phyloP scores from a whole-genome alignment of 2,888 invertebrate genomes.

The Andrena chrysosceles region DNA sequence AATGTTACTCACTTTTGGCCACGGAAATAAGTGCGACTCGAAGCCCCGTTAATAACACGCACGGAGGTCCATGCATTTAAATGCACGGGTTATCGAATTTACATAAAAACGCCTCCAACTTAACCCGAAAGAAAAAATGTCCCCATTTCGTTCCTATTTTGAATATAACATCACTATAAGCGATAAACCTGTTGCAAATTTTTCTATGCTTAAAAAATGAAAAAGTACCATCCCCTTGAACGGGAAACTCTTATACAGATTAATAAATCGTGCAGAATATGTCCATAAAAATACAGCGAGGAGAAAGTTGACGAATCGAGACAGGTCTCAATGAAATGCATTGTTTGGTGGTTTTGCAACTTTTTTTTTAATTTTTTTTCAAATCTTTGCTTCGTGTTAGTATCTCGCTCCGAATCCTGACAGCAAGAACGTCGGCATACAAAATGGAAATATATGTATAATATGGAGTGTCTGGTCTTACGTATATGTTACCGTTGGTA shows the following conservation, averaged over 20 bases:
- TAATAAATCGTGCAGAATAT: not conserved
- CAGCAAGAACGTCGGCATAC: conserved; percentile 38
- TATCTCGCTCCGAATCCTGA: conserved; percentile 33
- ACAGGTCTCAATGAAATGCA: conserved; percentile 11
- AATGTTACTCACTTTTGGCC: conserved; percentile 7
- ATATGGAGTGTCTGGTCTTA: conserved; percentile 7
- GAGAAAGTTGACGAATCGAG: not conserved
- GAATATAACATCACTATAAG: not conserved
- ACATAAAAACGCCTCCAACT: not conserved
- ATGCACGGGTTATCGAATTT: not conserved
- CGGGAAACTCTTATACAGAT: not conserved
- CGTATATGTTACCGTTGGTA: conserved; percentile 8
- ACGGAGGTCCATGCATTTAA: not conserved
- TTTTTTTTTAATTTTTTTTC: conserved; percentile 29
- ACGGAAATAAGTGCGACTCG: conserved; percentile 24
- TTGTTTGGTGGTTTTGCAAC: conserved; percentile 29
- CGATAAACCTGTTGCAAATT: conserved; percentile 1
- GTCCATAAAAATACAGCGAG: not conserved
- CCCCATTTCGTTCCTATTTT: not conserved
- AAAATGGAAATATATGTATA: conserved; percentile 13
- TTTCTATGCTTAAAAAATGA: not conserved
- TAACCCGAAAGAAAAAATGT: not conserved
- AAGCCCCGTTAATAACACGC: not conserved
- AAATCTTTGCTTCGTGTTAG: conserved; percentile 32
- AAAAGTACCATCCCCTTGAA: not conserved